These are phyloP conservation scores for Halictus ligatus DNA, from an alignment of 2,888 invertebrate species.

Conservation along the genomic window DNA sequence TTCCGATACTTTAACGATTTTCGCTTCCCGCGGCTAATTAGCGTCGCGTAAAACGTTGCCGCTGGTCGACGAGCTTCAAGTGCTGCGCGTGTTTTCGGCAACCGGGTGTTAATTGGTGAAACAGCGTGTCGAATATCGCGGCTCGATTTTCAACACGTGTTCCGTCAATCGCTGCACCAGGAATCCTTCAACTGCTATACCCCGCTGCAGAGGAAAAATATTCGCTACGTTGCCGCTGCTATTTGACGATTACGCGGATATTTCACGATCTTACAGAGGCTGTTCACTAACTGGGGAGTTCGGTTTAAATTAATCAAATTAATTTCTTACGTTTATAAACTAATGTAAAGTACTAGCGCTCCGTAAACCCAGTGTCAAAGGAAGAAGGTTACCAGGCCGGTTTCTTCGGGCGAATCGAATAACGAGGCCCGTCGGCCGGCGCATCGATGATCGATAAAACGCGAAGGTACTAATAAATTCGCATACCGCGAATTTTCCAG, in stretches of 20 bases:
- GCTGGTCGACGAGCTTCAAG: slow-evolving; percentile 23
- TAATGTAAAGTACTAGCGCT: background rate
- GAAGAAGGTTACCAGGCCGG: background rate
- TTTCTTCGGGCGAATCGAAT: background rate
- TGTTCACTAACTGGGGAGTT: too few relatives aligned
- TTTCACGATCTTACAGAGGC: too few relatives aligned
- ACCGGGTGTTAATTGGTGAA: slow-evolving; percentile 31
- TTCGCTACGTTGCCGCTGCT: background rate
- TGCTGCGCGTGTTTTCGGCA: slow-evolving; percentile 31
- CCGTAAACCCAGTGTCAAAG: background rate
- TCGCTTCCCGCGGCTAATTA: slow-evolving; percentile 63
- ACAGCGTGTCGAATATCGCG: background rate
- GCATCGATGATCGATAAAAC: background rate
- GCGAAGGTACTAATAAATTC: slow-evolving; percentile 1
- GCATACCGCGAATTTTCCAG: slow-evolving; percentile 12
- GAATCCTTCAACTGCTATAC: background rate
- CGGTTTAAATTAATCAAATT: too few relatives aligned
- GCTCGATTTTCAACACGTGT: background rate
- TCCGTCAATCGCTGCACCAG: background rate
- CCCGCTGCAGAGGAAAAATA: background rate
- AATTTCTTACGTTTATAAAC: background rate
- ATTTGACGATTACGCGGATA: too few relatives aligned
- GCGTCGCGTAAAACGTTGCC: slow-evolving; percentile 52
- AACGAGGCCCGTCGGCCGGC: background rate
- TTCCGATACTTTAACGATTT: slow-evolving; percentile 60